These are phyloP conservation scores for Lumbricus terrestris DNA, from an alignment of 2,888 invertebrate genomes.

Conservation along the genomic window DNA sequence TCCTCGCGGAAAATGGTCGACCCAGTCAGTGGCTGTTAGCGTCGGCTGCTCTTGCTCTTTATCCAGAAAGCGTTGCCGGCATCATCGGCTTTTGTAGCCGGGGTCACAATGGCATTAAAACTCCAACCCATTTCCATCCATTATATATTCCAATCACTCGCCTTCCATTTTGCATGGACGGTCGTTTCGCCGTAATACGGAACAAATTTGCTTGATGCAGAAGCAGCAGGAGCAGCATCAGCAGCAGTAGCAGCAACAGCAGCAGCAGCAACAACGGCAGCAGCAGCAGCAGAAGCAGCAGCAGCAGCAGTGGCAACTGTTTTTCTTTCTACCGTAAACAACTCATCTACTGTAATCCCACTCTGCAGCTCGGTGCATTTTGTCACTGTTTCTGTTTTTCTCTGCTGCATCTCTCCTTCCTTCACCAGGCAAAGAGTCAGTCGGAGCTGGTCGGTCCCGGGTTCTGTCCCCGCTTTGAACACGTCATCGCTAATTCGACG, in stretches of 20 bases:
- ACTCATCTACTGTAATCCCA: neutral
- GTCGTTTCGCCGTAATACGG: neutral
- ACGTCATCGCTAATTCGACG: slow-evolving; percentile 13
- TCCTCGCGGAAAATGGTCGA: neutral
- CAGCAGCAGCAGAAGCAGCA: too few species aligned
- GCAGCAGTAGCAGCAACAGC: too few species aligned
- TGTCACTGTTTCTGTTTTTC: neutral
- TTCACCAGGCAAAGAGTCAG: neutral
- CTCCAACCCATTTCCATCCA: neutral
- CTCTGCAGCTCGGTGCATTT: neutral
- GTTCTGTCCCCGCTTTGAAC: slow-evolving; percentile 28
- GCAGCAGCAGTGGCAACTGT: too few species aligned
- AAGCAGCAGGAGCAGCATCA: too few species aligned
- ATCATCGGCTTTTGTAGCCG: slow-evolving; percentile 6
- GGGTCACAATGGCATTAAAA: neutral
- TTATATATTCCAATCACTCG: slow-evolving; percentile 13
- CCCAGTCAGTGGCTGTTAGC: neutral
- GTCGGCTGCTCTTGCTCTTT: neutral
- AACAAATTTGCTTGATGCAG: neutral
- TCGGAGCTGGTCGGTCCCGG: slow-evolving; percentile 58
- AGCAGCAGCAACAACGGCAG: too few species aligned
- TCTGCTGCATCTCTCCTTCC: neutral
- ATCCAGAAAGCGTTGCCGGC: too few species aligned
- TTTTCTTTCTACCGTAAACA: neutral
- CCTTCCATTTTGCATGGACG: neutral